Evolutionary conservation across 2,113 vertebrate genomes (phyloP).

Genomic region (Bufo gargarizans): DNA sequence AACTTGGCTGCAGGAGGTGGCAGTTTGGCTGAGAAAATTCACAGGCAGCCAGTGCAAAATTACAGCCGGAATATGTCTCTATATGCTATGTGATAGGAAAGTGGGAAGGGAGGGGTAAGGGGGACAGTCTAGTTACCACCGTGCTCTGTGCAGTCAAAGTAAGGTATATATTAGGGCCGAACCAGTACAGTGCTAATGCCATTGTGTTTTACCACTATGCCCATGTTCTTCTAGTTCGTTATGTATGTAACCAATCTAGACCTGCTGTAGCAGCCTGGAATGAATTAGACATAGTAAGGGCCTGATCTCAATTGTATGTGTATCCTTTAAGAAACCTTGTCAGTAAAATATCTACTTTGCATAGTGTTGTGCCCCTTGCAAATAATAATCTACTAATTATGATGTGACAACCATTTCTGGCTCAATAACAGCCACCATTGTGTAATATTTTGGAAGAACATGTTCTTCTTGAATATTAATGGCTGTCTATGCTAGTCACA

Average conservation of each 20-base stretch:
- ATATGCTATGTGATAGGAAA: conserved; percentile 40
- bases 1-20: conserved; percentile 66
- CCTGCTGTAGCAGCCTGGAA: not conserved
- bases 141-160: not conserved
- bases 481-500: conserved; percentile 19
- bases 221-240: not conserved
- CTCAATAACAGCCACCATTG: not conserved
- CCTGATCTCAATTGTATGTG: not conserved
- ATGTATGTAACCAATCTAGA: not conserved
- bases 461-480: conserved; percentile 30
- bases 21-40: conserved; percentile 70
- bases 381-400: not conserved
- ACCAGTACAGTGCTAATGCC: conserved; percentile 8
- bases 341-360: not conserved
- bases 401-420: not conserved
- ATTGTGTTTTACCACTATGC: not conserved
- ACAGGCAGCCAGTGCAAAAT: conserved; percentile 33
- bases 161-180: conserved; percentile 21
- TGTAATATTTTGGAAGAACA: conserved; percentile 33
- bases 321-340: not conserved
- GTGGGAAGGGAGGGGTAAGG: conserved; percentile 11
- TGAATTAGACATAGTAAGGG: not conserved
- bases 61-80: conserved; percentile 45
- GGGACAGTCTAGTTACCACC: not conserved
- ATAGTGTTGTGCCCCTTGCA: not conserved